Percentiles rank a stretch among this genome's conserved stretches.
These are phyloP conservation scores for Drosophila mayaguana DNA, from an alignment of 2,888 invertebrate genomes.

Conservation along the genomic window DNA sequence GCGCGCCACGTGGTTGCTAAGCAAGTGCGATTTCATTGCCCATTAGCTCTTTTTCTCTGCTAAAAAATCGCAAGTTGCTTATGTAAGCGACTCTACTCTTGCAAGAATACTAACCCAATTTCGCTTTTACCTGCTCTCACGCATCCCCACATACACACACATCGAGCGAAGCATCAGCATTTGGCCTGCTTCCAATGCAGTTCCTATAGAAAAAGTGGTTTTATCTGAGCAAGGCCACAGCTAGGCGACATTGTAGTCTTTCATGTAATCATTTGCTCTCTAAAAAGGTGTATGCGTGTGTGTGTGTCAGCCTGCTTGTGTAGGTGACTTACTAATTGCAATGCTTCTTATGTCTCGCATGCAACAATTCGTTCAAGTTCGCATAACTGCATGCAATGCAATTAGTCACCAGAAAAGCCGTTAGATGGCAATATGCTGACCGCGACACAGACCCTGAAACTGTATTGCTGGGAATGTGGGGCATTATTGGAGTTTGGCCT, in stretches of 20 bases:
- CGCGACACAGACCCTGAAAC: slow-evolving; percentile 60
- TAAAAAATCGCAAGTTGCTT: slow-evolving; percentile 41
- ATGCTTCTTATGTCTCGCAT: slow-evolving; percentile 24
- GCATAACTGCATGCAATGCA: slow-evolving; percentile 66
- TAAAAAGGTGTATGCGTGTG: slow-evolving; percentile 1
- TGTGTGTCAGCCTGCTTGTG: slow-evolving; percentile 1
- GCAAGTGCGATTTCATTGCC: slow-evolving; percentile 37
- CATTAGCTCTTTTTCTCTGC: slow-evolving; percentile 14
- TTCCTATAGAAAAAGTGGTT: slow-evolving; percentile 57
- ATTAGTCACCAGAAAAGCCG: slow-evolving; percentile 50
- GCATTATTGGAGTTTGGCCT: slow-evolving; percentile 26
- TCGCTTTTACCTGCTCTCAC: slow-evolving; percentile 25
- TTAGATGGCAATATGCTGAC: slow-evolving; percentile 38
- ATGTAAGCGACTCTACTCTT: slow-evolving; percentile 54
- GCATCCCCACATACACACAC: slow-evolving; percentile 8
- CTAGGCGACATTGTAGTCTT: slow-evolving; percentile 60
- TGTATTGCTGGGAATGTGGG: neutral
- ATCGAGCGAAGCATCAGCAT: slow-evolving; percentile 7
- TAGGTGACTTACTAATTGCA: slow-evolving; percentile 46
- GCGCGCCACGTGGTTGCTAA: slow-evolving; percentile 72
- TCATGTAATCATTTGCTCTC: slow-evolving; percentile 38
- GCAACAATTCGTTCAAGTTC: slow-evolving; percentile 56
- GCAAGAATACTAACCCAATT: slow-evolving; percentile 53
- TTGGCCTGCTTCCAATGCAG: slow-evolving; percentile 74
- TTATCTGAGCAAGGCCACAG: slow-evolving; percentile 62